These are phyloP conservation scores for Salmo trutta DNA, from an alignment of 2,797 vertebrate species.

Conservation along the genomic window DNA sequence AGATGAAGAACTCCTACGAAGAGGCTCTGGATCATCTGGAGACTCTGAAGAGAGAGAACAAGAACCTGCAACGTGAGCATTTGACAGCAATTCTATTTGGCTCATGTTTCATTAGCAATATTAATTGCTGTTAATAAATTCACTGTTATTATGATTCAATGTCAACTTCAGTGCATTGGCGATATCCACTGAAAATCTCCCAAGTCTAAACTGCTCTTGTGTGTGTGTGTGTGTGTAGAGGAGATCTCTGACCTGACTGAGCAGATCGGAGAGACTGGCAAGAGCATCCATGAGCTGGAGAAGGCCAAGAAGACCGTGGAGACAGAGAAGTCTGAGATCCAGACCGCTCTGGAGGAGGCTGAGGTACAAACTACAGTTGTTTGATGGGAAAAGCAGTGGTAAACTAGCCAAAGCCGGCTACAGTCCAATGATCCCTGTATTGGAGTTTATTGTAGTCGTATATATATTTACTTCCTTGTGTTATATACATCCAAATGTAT, in stretches of 20 bases:
- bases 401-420: not conserved
- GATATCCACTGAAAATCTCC: no score
- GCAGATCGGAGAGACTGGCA: conserved; percentile 73
- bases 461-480: no score
- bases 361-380: conserved; percentile 60
- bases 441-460: not conserved
- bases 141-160: no score
- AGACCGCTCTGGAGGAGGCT: conserved; percentile 73
- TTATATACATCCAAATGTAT: not conserved
- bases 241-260: conserved; percentile 78
- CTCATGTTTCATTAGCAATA: no score
- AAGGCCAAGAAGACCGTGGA: conserved; percentile 76
- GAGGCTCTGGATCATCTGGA: no score
- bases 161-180: no score
- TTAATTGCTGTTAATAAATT: no score
- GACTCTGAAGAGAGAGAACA: no score
- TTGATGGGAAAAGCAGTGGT: not conserved
- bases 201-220: no score
- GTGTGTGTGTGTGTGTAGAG: conserved; percentile 48
- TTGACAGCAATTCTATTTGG: no score
- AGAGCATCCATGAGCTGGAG: conserved; percentile 74
- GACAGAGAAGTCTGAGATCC: conserved; percentile 72
- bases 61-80: no score
- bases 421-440: not conserved
- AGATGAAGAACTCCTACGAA: no score